Conservation (phyloP, 2,113 vertebrate species). For the Rhodinocichla rosea region DNA sequence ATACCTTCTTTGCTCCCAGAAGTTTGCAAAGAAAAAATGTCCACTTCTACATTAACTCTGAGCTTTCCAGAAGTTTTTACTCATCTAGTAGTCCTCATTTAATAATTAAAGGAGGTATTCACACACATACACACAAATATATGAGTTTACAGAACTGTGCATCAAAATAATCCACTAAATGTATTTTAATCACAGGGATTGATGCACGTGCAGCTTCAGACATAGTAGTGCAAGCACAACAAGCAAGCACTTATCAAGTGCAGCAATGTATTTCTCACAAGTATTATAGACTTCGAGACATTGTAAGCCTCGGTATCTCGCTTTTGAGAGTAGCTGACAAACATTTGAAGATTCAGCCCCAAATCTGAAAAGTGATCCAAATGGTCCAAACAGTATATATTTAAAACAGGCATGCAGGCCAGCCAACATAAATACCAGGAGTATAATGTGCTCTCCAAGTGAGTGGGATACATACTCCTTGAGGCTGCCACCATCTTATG, state of each 20-base stretch:
- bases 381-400: background rate
- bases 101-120: background rate
- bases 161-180: background rate
- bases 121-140: background rate
- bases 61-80: background rate
- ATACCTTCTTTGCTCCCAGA: conserved; percentile 43
- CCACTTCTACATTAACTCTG: background rate
- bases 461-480: background rate
- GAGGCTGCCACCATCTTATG: conserved; percentile 4
- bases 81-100: background rate
- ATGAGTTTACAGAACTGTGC: background rate
- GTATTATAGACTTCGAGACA: background rate
- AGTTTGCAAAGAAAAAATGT: conserved; percentile 27
- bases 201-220: background rate
- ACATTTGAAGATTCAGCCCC: background rate
- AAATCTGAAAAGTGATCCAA: background rate
- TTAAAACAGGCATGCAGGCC: background rate
- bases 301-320: fast-evolving
- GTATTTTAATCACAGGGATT: background rate
- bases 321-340: background rate
- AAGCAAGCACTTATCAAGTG: background rate
- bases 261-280: background rate
- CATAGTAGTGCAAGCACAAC: background rate
- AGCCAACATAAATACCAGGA: conserved; percentile 38
- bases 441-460: background rate